A percentile compares a stretch with the other conserved stretches of the same genome.
Conservation (phyloP, 1,140 invertebrate species). For the Drosophila repleta region DNA sequence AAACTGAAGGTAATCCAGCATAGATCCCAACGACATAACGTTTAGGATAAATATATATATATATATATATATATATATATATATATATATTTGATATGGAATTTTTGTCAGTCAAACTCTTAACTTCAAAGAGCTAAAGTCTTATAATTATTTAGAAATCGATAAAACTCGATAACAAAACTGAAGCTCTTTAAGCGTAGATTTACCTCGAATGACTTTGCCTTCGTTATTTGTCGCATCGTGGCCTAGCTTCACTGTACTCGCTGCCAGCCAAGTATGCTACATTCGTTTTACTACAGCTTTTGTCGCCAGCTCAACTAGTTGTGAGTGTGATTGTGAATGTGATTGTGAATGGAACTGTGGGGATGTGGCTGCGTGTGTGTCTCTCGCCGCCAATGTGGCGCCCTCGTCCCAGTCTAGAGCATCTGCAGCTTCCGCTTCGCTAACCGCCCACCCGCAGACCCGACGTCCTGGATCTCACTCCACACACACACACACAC, state of each 20-base stretch:
- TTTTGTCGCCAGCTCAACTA: conserved; percentile 57
- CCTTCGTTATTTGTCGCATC: neutral
- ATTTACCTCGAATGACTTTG: no score
- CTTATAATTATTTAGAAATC: no score
- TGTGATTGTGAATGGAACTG: conserved; percentile 30
- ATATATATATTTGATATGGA: no score
- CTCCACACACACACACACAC: neutral
- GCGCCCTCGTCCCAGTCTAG: conserved; percentile 62
- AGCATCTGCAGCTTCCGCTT: conserved; percentile 51
- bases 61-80: no score
- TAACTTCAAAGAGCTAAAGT: no score
- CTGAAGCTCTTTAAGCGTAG: no score
- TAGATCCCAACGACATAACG: no score
- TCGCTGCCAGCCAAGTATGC: conserved; percentile 24
- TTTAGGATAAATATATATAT: no score
- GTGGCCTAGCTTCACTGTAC: conserved; percentile 1
- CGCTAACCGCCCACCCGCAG: neutral
- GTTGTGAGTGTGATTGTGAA: conserved; percentile 18
- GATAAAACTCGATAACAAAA: no score
- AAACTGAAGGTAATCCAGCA: no score
- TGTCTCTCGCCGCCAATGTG: conserved; percentile 59
- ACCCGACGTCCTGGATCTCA: neutral
- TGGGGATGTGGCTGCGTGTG: conserved; percentile 46
- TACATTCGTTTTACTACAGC: conserved; percentile 40
- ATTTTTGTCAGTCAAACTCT: no score